Base-by-base conservation (phyloP, 1,140 invertebrate species). In the Diabrotica virgifera region DNA sequence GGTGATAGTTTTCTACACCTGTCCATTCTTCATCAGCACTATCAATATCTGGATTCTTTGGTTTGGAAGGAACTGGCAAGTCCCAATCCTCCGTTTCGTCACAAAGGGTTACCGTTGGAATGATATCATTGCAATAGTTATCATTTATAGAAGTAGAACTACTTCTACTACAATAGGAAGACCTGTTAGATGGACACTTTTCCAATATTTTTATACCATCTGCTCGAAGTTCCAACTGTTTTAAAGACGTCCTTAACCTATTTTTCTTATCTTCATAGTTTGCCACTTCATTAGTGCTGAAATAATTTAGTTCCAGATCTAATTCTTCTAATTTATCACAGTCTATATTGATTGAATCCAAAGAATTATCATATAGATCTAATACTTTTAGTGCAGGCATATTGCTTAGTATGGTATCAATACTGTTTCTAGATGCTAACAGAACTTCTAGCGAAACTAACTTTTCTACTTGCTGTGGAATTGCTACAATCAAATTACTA, bases 1-100 rank as follows among this genome's bases (percentile, higher is more conserved):
- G 37, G 5, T 36, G 10, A 13, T 13, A 5, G 36, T 60, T 52
- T 61, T 61, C 64, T 5, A 0, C 52, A 6, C 59, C 64, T 36
- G 37, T 24, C 64, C 64, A 66, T 12, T 62, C 59, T n/a, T 66
- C 59, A 52, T 66, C 64, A 11, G 37, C 60, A 5, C 24, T 55
- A 36, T 60, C 61, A 36, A 66, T 50, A 55, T 62, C 59, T 5
- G 64, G 54, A 52, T 62, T 62, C 52, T 6, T 53, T 5, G n/a
- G 5, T 61, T 57, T 57, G 10, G 11, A 12, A 36, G 64, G 52
- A 36, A 54, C 38, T 35, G 50, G 40, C 12, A 51, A 14, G 52
- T 66, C 64, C 64, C 64, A 66, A 46, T 12, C 11, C 52, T 64
- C 63, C 11, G 11, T n/a, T 35, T 62, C 52, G 38, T 65, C 59